Percentiles rank a stretch among this genome's conserved stretches.
These are phyloP conservation scores for Lemur catta DNA, from an alignment of 2,797 vertebrate species.

Conservation along the genomic window DNA sequence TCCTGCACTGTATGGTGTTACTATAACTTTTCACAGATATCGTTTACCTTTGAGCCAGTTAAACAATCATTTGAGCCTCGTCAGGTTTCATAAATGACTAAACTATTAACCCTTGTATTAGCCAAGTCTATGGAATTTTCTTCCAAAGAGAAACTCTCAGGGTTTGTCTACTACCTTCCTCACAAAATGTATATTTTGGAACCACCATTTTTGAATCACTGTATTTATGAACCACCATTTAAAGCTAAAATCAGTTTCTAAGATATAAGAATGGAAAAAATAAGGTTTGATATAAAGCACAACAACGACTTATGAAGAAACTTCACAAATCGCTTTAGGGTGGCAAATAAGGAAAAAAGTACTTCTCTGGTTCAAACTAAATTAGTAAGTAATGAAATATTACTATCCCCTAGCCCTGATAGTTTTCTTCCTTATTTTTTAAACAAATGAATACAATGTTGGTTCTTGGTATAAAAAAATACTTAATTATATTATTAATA, in stretches of 20 bases:
- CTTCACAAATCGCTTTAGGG: background rate
- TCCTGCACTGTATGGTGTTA: background rate
- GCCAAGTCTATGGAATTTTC: background rate
- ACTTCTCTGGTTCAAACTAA: background rate
- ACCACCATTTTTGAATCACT: background rate
- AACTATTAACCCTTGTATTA: background rate
- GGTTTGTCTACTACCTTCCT: background rate
- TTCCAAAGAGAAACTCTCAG: background rate
- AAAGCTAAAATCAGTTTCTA: background rate
- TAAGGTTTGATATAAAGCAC: background rate
- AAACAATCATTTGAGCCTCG: background rate
- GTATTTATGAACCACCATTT: background rate
- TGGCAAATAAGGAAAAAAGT: background rate
- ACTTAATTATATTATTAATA: background rate
- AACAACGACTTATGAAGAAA: background rate
- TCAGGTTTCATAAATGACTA: background rate
- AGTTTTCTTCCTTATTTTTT: background rate
- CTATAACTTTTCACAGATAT: background rate
- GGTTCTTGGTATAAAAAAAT: background rate
- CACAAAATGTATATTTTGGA: background rate
- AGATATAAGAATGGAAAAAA: background rate
- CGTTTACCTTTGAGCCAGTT: slow-evolving; percentile 28
- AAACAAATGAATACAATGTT: slow-evolving; percentile 42
- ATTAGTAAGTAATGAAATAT: background rate
- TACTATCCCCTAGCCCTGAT: background rate